Evolutionary conservation across 2,113 vertebrate species (phyloP).

Genomic region (human): DNA sequence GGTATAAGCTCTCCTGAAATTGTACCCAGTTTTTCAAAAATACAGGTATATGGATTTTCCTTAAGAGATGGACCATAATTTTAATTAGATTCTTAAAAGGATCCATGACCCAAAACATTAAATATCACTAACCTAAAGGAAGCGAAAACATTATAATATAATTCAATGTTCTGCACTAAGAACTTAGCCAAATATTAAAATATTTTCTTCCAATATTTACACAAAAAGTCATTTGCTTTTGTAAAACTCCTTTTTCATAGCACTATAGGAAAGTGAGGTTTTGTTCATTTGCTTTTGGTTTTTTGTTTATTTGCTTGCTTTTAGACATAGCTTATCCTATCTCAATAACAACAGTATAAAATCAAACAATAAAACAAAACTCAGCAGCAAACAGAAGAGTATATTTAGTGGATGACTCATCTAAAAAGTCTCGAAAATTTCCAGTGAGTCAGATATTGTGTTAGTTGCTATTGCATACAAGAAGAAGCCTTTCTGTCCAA

Average conservation of each 20-base stretch:
- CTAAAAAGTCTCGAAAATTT: neutral
- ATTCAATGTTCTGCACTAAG: neutral
- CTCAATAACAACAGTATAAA: neutral
- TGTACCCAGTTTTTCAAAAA: neutral
- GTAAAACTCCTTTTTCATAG: neutral
- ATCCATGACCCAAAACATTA: neutral
- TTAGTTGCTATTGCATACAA: neutral
- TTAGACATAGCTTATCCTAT: neutral
- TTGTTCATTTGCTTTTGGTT: neutral
- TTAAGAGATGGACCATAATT: neutral
- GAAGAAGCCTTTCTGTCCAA: neutral
- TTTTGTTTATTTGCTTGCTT: neutral
- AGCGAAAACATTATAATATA: neutral
- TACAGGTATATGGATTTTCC: neutral
- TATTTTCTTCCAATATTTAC: neutral
- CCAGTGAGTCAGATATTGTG: neutral
- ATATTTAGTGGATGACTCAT: neutral
- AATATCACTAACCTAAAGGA: neutral
- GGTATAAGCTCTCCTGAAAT: neutral
- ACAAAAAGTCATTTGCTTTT: neutral
- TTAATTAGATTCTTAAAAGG: neutral
- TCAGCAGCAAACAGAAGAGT: neutral
- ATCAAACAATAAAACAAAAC: slow-evolving; percentile 1
- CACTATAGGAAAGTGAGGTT: neutral
- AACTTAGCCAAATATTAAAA: neutral